Percentiles rank a stretch among this genome's conserved stretches.
Conservation (phyloP, 2,113 vertebrate genomes). For the Paramisgurnus dabryanus region DNA sequence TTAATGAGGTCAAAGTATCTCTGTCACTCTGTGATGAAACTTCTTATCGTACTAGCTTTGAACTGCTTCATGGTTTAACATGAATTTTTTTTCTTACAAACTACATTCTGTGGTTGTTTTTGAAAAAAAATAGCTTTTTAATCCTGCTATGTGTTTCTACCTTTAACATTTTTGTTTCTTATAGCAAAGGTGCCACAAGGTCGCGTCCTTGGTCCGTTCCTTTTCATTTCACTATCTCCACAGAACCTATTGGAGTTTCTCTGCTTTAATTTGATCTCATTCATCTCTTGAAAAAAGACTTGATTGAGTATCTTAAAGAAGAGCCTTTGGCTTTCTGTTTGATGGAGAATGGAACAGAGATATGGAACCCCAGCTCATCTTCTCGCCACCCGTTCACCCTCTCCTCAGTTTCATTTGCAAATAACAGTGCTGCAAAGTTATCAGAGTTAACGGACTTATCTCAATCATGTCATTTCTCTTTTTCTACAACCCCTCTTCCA, state of each 20-base stretch:
- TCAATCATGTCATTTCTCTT: conserved; percentile 24
- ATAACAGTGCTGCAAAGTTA: conserved; percentile 20
- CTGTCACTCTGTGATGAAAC: conserved; percentile 30
- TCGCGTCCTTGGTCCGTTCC: conserved; percentile 47
- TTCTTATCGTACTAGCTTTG: conserved; percentile 70
- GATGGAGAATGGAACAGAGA: conserved; percentile 61
- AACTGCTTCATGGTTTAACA: conserved; percentile 53
- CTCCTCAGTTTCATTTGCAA: conserved; percentile 33
- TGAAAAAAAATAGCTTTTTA: not conserved
- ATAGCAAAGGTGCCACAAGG: conserved; percentile 42
- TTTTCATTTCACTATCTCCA: conserved; percentile 64
- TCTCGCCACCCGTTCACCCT: conserved; percentile 39
- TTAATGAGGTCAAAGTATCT: conserved; percentile 67
- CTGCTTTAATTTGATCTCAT: conserved; percentile 74
- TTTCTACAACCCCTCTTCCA: conserved; percentile 13
- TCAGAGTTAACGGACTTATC: conserved; percentile 30
- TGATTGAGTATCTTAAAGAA: conserved; percentile 68
- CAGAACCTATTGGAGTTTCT: conserved; percentile 55
- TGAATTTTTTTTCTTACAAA: not conserved
- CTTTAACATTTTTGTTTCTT: conserved; percentile 53
- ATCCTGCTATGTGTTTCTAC: not conserved
- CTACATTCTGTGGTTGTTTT: conserved; percentile 33
- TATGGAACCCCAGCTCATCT: conserved; percentile 63
- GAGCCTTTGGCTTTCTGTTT: conserved; percentile 68
- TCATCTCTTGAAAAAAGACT: conserved; percentile 73